Base-by-base conservation (phyloP, 2,888 invertebrate species). In the Cryptus armator region DNA sequence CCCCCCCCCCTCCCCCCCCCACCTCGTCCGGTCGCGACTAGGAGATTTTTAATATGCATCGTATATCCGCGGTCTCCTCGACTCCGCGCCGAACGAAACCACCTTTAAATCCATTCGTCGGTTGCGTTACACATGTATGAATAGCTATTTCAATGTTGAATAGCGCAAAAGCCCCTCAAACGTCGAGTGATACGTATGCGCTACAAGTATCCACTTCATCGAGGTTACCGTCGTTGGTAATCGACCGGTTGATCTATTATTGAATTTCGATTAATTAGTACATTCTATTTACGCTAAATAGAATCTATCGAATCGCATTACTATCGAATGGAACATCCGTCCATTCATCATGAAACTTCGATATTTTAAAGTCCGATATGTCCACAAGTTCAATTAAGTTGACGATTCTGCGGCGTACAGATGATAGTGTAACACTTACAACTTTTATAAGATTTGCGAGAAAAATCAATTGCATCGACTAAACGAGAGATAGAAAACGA, bases 11-110 rank as follows among this genome's bases (percentile, higher is more conserved):
- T 6, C 48, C 2, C 44, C 1, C 44, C 9, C 32, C 24, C 5
- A 44, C 79, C 64, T 9, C 2, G 9, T 53, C 6, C 4, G 43
- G 19, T 44, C 59, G 62, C 37, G n/a, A 37, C n/a, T n/a, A 43
- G 29, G 59, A 68, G 29, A 16, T 29, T 67, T 77, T 67, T 44
- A 56, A 72, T 51, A 83, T 78, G 72, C 71, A 68, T 56, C 59
- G n/a, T 6, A 29, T 72, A 59, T 48, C 29, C n/a, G 62, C 32
- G 56, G 16, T 53, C n/a, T 64, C 14, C 59, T 43, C 32, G n/a
- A 51, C 19, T 43, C 6, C n/a, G 12, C 14, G 6, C 3, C 10
- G 16, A 29, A 19, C 9, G 12, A 10, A 56, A 56, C 44, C 43
- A 5, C 10, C 37, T 70, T 62, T 72, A 59, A 71, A 72, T 68